Percentiles rank a stretch among this genome's conserved stretches.
phyloP scores from a whole-genome alignment of 2,888 invertebrate species.

The Patella pellucida region DNA sequence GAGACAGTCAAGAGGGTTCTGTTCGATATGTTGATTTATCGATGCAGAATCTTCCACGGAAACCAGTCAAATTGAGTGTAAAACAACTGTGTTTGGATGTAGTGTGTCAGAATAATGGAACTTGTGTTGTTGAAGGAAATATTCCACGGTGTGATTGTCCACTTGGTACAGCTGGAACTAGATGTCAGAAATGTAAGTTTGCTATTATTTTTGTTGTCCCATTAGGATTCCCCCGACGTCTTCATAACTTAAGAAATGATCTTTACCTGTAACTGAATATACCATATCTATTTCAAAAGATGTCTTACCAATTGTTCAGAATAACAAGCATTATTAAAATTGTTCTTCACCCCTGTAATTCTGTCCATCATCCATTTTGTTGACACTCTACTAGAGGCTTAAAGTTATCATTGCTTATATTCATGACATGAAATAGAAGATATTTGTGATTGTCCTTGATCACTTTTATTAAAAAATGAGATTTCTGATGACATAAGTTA shows the following conservation, averaged over 20 bases:
- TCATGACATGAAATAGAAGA: too few relatives aligned
- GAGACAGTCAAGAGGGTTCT: not conserved
- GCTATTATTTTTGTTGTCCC: not conserved
- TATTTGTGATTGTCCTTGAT: too few relatives aligned
- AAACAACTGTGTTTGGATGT: conserved; percentile 41
- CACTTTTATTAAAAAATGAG: too few relatives aligned
- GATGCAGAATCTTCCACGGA: not conserved
- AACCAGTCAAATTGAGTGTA: not conserved
- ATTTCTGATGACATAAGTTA: too few relatives aligned
- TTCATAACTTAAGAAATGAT: not conserved
- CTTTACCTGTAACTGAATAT: not conserved
- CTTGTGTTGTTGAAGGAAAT: conserved; percentile 57
- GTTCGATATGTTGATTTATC: not conserved
- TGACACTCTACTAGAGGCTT: too few relatives aligned
- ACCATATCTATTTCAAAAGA: too few relatives aligned
- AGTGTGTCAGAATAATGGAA: conserved; percentile 56
- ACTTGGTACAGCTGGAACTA: conserved; percentile 88
- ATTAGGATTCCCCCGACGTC: not conserved
- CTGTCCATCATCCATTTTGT: too few relatives aligned
- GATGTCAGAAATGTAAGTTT: conserved; percentile 81
- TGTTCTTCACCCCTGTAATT: too few relatives aligned
- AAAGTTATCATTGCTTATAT: too few relatives aligned
- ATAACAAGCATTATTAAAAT: too few relatives aligned
- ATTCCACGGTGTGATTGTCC: conserved; percentile 82
- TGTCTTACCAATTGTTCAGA: too few relatives aligned